phyloP scores from a whole-genome alignment of 2,888 invertebrate species.

The Cataglyphis altisquamis region DNA sequence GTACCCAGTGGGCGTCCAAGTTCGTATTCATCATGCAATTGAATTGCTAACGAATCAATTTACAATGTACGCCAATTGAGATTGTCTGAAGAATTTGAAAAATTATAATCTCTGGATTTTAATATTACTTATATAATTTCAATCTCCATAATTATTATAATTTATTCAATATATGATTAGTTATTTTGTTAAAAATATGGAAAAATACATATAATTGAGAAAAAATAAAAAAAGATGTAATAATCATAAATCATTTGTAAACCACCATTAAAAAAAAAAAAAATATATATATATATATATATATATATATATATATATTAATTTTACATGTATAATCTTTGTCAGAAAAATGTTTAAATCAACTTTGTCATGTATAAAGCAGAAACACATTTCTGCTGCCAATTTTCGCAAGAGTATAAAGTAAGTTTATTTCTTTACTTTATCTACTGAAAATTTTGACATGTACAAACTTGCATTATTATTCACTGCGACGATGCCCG shows the following conservation, averaged over 20 bases:
- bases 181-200: background rate
- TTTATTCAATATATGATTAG: background rate
- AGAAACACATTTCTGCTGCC: background rate
- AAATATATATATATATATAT: too few relatives aligned
- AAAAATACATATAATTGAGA: background rate
- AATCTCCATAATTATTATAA: background rate
- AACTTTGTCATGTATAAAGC: background rate
- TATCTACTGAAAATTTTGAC: background rate
- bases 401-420: background rate
- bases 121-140: background rate
- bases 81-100: background rate
- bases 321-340: constrained; percentile 1
- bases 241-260: background rate
- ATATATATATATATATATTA: background rate
- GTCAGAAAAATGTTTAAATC: constrained; percentile 3
- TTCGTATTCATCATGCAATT: constrained; percentile 72
- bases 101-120: background rate
- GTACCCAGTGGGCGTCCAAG: constrained; percentile 67
- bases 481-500: background rate
- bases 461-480: background rate
- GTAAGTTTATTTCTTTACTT: background rate
- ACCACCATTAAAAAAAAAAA: background rate
- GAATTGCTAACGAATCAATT: constrained; percentile 65
- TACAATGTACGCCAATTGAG: constrained; percentile 46
- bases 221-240: background rate